Conservation (phyloP, 1,140 invertebrate genomes). For the Drosophila ambigua region DNA sequence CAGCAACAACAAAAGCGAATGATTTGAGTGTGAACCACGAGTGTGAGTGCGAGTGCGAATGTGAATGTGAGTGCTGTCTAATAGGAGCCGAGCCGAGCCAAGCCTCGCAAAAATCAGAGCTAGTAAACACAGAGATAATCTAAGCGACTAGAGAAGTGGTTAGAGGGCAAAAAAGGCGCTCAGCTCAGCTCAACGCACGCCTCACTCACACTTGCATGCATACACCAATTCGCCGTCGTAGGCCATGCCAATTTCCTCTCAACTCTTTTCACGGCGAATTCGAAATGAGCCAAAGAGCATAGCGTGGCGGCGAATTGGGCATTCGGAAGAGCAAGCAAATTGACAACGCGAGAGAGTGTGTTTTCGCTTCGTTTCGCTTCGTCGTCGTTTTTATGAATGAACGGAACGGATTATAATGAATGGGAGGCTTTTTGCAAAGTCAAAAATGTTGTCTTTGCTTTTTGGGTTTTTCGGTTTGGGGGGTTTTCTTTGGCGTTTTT, state of each 20-base stretch:
- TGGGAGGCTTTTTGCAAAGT: slow-evolving; percentile 66
- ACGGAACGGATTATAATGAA: slow-evolving; percentile 74
- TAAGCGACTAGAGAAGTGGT: slow-evolving; percentile 38
- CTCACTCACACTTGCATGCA: slow-evolving; percentile 19
- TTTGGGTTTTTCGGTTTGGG: slow-evolving; percentile 1
- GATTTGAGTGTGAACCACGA: slow-evolving; percentile 38
- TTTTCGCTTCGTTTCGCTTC: slow-evolving; percentile 58
- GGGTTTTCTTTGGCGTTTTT: slow-evolving; percentile 9
- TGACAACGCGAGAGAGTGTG: slow-evolving; percentile 18
- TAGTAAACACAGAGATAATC: slow-evolving; percentile 43
- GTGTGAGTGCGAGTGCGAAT: slow-evolving; percentile 47
- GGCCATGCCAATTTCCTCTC: slow-evolving; percentile 44
- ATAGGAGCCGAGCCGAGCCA: slow-evolving; percentile 42
- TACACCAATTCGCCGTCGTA: slow-evolving; percentile 19
- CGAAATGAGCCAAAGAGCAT: background rate
- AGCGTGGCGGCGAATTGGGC: background rate
- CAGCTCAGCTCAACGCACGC: slow-evolving; percentile 15
- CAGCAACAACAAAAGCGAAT: slow-evolving; percentile 37
- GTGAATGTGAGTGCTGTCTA: slow-evolving; percentile 60
- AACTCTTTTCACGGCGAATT: slow-evolving; percentile 58
- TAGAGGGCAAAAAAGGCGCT: slow-evolving; percentile 45
- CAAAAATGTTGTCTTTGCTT: slow-evolving; percentile 51
- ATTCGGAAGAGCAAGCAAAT: background rate
- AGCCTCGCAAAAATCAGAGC: slow-evolving; percentile 38
- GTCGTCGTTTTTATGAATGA: slow-evolving; percentile 78